phyloP scores from a whole-genome alignment of 2,888 invertebrate genomes.

The Pemphredon lugubris region DNA sequence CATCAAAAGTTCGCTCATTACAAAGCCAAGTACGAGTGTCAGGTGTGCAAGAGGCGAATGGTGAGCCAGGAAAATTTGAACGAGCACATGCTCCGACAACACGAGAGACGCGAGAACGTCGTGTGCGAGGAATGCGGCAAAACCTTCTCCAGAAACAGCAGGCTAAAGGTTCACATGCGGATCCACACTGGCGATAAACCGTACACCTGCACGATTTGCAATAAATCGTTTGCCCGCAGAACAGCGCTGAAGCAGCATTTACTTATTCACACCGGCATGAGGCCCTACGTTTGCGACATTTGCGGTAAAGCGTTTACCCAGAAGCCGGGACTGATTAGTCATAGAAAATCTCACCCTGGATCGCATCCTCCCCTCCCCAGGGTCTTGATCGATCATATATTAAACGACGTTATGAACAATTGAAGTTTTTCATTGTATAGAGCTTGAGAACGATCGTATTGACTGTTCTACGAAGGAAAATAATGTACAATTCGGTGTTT shows the following conservation, averaged over 20 bases:
- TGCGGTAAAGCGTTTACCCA: slow-evolving; percentile 79
- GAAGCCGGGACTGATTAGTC: slow-evolving; percentile 78
- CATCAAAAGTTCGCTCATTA: slow-evolving; percentile 79
- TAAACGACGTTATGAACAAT: slow-evolving; percentile 74
- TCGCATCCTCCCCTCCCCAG: slow-evolving; percentile 77
- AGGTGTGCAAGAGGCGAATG: slow-evolving; percentile 77
- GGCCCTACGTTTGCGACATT: slow-evolving; percentile 78
- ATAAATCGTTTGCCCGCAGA: slow-evolving; percentile 74
- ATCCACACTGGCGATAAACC: slow-evolving; percentile 78
- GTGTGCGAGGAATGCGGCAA: slow-evolving; percentile 80
- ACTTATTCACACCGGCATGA: slow-evolving; percentile 76
- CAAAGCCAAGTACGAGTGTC: slow-evolving; percentile 78
- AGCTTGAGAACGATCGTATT: neutral
- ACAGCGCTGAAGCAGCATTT: slow-evolving; percentile 78
- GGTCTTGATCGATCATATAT: slow-evolving; percentile 77
- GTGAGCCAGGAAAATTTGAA: slow-evolving; percentile 81
- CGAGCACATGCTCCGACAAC: slow-evolving; percentile 77
- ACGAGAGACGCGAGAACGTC: slow-evolving; percentile 76
- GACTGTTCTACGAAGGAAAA: neutral
- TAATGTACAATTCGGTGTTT: neutral
- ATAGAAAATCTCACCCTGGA: slow-evolving; percentile 78
- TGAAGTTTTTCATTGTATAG: slow-evolving; percentile 7
- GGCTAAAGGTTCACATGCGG: slow-evolving; percentile 78
- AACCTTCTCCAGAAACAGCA: slow-evolving; percentile 75
- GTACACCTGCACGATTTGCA: slow-evolving; percentile 74